A percentile compares a stretch with the other conserved stretches of the same genome.
Conservation (phyloP, 2,113 vertebrate genomes). For the Lagopus leucura region DNA sequence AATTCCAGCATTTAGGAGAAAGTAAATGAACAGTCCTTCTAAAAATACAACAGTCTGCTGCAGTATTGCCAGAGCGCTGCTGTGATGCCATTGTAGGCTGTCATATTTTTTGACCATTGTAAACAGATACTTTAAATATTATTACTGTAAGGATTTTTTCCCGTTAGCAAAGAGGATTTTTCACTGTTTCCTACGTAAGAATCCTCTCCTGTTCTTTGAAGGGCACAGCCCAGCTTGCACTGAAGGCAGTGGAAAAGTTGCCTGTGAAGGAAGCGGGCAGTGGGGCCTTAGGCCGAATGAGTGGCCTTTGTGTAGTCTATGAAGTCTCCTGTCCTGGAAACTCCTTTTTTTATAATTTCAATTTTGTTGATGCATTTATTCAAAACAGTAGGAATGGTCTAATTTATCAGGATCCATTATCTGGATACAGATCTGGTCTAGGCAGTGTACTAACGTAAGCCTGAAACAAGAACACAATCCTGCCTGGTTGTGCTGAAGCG, state of each 20-base stretch:
- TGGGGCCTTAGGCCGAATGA: background rate
- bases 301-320: background rate
- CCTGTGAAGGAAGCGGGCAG: background rate
- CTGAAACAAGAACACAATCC: background rate
- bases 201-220: background rate
- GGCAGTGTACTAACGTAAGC: background rate
- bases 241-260: background rate
- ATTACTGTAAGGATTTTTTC: conserved; percentile 56
- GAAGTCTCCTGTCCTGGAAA: background rate
- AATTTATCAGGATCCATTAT: background rate
- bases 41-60: conserved; percentile 63
- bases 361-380: background rate
- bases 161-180: conserved; percentile 17
- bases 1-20: conserved; percentile 42
- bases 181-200: background rate
- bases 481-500: background rate
- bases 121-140: conserved; percentile 38
- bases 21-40: conserved; percentile 67
- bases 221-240: background rate
- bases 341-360: background rate
- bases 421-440: background rate
- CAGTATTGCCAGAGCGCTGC: conserved; percentile 63
- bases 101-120: conserved; percentile 64
- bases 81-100: conserved; percentile 49
- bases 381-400: background rate